Percentiles rank a stretch among this genome's conserved stretches.
Evolutionary conservation across 2,888 invertebrate genomes (phyloP).

Genomic region (Dermolepida albohirtum): DNA sequence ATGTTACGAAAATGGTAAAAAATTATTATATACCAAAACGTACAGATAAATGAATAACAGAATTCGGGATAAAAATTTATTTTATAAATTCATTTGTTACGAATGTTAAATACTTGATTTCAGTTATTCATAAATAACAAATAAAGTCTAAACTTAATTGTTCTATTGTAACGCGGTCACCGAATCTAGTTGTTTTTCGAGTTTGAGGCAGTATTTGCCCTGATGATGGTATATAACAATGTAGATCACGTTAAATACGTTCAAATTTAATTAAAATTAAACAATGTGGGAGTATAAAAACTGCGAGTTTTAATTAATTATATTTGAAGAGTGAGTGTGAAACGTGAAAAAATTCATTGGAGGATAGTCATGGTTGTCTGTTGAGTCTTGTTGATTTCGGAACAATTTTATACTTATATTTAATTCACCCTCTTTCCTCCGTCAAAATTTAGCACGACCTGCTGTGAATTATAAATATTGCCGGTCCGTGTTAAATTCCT

Average conservation of each 20-base stretch:
- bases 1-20: no score
- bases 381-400: conserved; percentile 1
- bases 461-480: conserved; percentile 19
- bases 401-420: conserved; percentile 22
- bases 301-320: conserved; percentile 8
- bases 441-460: conserved; percentile 8
- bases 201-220: neutral
- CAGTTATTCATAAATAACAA: no score
- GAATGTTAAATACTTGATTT: no score
- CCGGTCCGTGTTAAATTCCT: neutral
- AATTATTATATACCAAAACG: no score
- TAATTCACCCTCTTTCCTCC: conserved; percentile 2
- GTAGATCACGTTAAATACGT: conserved; percentile 10
- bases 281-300: conserved; percentile 22
- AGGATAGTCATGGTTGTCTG: neutral
- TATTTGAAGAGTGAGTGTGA: conserved; percentile 4
- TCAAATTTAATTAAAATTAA: conserved; percentile 26
- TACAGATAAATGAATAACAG: no score
- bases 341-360: neutral
- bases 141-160: no score
- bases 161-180: no score
- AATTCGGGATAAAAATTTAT: no score
- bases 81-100: no score
- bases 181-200: neutral
- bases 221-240: neutral